These are phyloP conservation scores for Acronicta psi DNA, from an alignment of 2,888 invertebrate genomes.

Conservation along the genomic window DNA sequence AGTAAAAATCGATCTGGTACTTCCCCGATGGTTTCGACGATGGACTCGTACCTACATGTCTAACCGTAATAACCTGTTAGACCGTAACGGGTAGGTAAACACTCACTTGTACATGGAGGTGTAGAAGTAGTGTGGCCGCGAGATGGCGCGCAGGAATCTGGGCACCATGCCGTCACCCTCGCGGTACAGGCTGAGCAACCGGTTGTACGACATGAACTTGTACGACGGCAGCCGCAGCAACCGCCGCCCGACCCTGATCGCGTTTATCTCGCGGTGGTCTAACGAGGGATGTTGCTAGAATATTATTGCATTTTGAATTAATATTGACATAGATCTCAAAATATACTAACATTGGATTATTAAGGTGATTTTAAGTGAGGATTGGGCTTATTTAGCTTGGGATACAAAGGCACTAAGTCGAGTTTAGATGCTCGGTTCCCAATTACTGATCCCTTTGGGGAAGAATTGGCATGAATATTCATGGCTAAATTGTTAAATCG, in stretches of 20 bases:
- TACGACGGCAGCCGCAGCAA: slow-evolving; percentile 74
- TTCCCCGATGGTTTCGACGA: too few species aligned
- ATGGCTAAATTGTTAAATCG: too few species aligned
- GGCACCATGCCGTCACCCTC: slow-evolving; percentile 83
- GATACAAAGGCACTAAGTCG: too few species aligned
- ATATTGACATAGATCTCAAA: too few species aligned
- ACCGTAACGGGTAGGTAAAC: not conserved
- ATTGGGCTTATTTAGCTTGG: too few species aligned
- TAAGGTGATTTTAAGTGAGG: too few species aligned
- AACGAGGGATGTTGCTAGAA: slow-evolving; percentile 63
- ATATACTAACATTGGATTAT: too few species aligned
- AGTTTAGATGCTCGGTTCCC: too few species aligned
- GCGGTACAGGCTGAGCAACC: slow-evolving; percentile 74
- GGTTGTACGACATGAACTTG: slow-evolving; percentile 79
- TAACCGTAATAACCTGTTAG: not conserved
- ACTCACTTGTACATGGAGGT: slow-evolving; percentile 84
- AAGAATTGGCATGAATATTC: too few species aligned
- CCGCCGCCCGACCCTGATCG: slow-evolving; percentile 72
- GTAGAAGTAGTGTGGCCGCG: slow-evolving; percentile 79
- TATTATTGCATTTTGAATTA: not conserved
- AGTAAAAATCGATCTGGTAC: too few species aligned
- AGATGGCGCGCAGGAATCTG: slow-evolving; percentile 76
- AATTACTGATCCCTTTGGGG: too few species aligned
- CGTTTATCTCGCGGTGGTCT: slow-evolving; percentile 75
- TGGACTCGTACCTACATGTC: too few species aligned